Conservation (phyloP, 1,140 invertebrate genomes). For the Pentalonia nigronervosa region DNA sequence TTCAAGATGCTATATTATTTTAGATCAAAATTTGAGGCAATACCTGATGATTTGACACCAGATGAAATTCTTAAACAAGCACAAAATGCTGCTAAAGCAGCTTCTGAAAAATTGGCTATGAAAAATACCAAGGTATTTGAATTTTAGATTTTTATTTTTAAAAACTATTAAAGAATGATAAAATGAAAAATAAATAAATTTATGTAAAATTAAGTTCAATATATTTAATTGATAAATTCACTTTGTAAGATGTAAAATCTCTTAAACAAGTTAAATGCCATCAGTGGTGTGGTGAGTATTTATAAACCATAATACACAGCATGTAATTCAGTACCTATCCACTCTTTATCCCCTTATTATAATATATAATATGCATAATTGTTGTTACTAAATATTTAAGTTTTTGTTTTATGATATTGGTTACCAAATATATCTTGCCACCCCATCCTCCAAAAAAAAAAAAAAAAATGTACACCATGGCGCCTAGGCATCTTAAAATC, state of each 20-base stretch:
- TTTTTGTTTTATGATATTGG: no score
- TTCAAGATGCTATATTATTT: slow-evolving; percentile 50
- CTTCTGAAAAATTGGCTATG: slow-evolving; percentile 71
- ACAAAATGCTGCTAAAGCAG: slow-evolving; percentile 72
- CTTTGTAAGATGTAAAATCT: background rate
- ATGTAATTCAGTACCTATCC: no score
- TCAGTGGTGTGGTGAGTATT: no score
- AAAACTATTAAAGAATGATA: background rate
- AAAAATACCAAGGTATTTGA: slow-evolving; percentile 66
- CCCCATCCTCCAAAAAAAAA: no score
- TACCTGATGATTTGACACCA: slow-evolving; percentile 80
- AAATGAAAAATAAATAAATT: background rate
- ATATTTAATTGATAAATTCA: background rate
- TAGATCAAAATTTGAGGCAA: slow-evolving; percentile 76
- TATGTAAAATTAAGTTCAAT: background rate
- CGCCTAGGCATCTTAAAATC: no score
- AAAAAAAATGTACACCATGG: no score
- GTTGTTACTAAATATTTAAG: no score
- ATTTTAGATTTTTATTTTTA: background rate
- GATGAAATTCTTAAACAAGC: slow-evolving; percentile 82
- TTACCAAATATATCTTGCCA: no score
- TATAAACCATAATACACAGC: no score
- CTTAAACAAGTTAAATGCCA: background rate
- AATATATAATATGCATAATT: no score
- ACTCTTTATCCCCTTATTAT: no score